Evolutionary conservation across 2,888 invertebrate genomes (phyloP), one percentile per base, ranked within the genome.

Genomic region (Plagiodera versicolora): DNA sequence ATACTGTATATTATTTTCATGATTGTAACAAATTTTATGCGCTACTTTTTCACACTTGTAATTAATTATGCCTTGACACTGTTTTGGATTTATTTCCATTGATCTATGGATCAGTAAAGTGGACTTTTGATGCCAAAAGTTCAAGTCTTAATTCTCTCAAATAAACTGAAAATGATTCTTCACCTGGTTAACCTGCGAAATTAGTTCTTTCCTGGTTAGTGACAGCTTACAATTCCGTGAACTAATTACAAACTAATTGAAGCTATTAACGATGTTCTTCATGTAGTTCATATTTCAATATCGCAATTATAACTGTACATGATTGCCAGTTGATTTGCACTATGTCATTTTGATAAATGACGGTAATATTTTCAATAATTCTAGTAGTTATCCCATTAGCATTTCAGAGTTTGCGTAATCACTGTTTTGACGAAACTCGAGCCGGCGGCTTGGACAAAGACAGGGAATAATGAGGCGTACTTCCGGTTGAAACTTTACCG

Each of bases 291-390:
- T 44, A 45, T 54, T 55, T 50, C 50, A 54, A 50, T 32, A 50
- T 51, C 32, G 19, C 19, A 14, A 39, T 50, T 50, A 49, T 54
- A 58, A 59, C 49, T 54, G 55, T 24, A 32, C 32, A 17, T 58
- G 47, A 47, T 53, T 53, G 20, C 24, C 35, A 51, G 52, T 53
- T 59, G 54, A 54, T 45, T 48, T 59, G 45, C 53, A 18, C 39
- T 24, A 53, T 54, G 59, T 50, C 59, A 54, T 28, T 50, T 35
- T 52, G 24, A 50, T 60, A 50, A 56, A 56, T 17, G 44, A 14
- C 14, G 14, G 39, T 10, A 39, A 39, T 39, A 39, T n/a, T 14
- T 4, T 14, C 39, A n/a, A n/a, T 39, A 39, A 39, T 39, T 6
- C 14, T 39, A 39, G 39, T 39, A 39, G 39, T 39, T 39, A 39